Base-by-base conservation (phyloP, 2,797 vertebrate genomes). In the Karalla daura region DNA sequence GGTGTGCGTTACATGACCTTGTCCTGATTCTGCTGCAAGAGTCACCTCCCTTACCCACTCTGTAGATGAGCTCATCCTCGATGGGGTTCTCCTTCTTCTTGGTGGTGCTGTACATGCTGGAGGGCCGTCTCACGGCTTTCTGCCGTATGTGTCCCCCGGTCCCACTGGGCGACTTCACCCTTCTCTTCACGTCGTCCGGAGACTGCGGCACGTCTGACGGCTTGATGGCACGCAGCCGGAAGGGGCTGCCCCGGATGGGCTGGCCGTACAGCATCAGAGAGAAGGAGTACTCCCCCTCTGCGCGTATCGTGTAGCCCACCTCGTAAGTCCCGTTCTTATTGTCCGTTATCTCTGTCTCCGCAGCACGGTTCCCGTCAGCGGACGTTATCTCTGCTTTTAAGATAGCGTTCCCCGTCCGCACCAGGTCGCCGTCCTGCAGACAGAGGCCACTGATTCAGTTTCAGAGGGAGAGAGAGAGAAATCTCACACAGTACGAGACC, bases 71-170 rank as follows among this genome's bases (percentile, higher is more conserved):
- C 63, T 99, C 97, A 0, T 99, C 97, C 83, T 99, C 97, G 0
- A 99, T 98, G 41, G 97, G 97, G 87, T 98, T 98, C 86, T 99
- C 97, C 88, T 98, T 99, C 74, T 96, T 96, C 86, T 97, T 98
- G 86, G 95, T 95, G 0, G 95, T 96, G 92, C 97, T 95, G 86
- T 98, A 98, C 97, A 98, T 98, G 86, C 96, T 98, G 78, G 96
- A 96, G 1, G 97, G 97, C 28, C 97, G 92, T 0, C 97, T 90
- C 24, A 99, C 95, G 0, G 97, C 97, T 71, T 98, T 98, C 91
- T 98, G 97, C 12, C 97, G 92, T 49, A 98, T 94, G 63, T 99
- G 97, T 0, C 96, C 97, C 0, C 95, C 93, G 0, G 95, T 95
- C 4, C 96, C 93, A 0, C 96, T 94, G 0, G 97, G 97, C 0